Conservation (phyloP, 2,888 invertebrate genomes). For the Idaea straminata region DNA sequence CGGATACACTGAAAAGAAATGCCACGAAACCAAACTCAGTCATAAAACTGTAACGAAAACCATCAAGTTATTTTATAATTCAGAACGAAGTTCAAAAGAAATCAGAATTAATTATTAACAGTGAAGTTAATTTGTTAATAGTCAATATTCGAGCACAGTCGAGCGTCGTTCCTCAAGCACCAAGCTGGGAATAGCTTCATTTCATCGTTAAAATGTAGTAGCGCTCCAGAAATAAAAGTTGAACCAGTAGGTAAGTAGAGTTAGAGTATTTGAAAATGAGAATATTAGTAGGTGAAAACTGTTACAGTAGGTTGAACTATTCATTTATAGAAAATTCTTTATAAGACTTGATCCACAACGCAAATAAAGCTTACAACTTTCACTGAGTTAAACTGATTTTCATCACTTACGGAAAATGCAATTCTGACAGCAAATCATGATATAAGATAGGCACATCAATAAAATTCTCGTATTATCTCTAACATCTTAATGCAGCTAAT, state of each 20-base stretch:
- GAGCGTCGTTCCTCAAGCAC: constrained; percentile 33
- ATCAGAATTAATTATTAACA: constrained; percentile 42
- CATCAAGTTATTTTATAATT: constrained; percentile 13
- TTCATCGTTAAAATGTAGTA: constrained; percentile 47
- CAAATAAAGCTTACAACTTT: too few species aligned
- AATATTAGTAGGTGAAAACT: neutral
- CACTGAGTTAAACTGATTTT: neutral
- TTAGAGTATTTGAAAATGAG: neutral
- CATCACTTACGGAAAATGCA: too few species aligned
- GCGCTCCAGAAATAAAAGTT: constrained; percentile 43
- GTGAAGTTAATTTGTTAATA: constrained; percentile 58
- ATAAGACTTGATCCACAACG: neutral
- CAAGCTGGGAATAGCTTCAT: constrained; percentile 9
- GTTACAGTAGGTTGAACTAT: neutral
- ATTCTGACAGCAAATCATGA: too few species aligned
- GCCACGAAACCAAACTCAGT: constrained; percentile 2
- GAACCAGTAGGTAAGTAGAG: neutral
- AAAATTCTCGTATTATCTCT: neutral
- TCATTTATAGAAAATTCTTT: neutral
- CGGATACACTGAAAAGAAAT: neutral
- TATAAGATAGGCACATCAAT: neutral
- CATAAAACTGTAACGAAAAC: neutral
- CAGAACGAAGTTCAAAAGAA: constrained; percentile 22
- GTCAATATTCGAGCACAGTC: constrained; percentile 36
- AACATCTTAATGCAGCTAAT: constrained; percentile 17